Conservation (phyloP, 2,797 vertebrate species). For the Babyrousa celebensis region DNA sequence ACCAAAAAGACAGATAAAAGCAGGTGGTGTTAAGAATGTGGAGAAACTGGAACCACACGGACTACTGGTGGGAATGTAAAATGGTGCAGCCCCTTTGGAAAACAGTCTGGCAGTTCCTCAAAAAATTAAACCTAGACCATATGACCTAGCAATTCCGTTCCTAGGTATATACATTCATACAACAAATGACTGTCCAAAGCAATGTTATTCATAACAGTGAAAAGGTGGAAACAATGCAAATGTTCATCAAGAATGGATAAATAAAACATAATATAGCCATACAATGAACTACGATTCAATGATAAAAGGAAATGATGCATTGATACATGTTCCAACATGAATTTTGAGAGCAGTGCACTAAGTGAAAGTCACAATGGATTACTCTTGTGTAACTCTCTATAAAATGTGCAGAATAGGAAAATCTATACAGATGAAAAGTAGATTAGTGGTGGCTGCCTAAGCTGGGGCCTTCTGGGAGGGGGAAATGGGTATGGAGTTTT, state of each 20-base stretch:
- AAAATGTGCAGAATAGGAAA: background rate
- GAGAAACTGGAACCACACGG: background rate
- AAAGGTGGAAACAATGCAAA: background rate
- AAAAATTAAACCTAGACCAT: background rate
- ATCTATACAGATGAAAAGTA: background rate
- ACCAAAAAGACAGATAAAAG: background rate
- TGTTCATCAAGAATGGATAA: background rate
- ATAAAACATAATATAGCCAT: background rate
- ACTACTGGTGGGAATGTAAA: background rate
- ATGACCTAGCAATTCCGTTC: background rate
- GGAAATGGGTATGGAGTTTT: background rate
- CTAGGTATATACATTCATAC: background rate
- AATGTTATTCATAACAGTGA: background rate
- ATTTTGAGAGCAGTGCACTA: background rate
- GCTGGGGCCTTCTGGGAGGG: background rate
- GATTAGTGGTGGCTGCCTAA: background rate
- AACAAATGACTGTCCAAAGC: background rate
- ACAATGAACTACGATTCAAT: background rate
- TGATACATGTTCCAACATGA: background rate
- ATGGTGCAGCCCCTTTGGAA: background rate
- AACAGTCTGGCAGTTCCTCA: background rate
- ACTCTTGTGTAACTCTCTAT: background rate
- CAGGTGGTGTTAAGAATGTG: background rate
- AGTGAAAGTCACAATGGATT: background rate
- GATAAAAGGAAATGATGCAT: background rate